These are phyloP conservation scores for Julus scandinavius DNA, from an alignment of 2,888 invertebrate genomes.

Conservation along the genomic window DNA sequence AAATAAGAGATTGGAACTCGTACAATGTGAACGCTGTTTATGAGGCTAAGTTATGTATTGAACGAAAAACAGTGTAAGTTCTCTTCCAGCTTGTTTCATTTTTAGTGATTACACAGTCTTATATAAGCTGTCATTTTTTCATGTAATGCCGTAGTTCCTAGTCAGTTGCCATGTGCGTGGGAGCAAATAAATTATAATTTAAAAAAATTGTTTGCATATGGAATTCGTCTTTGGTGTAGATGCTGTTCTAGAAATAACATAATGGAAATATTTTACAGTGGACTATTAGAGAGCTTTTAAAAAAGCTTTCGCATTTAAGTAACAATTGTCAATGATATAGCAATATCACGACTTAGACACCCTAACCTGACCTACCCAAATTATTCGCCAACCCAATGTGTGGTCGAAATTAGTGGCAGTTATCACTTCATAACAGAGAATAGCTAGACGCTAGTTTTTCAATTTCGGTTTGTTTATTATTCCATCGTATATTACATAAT, in stretches of 20 bases:
- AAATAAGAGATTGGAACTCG: not conserved
- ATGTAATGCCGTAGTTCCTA: constrained; percentile 55
- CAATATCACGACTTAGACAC: no score
- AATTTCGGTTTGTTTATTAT: no score
- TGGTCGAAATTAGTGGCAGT: no score
- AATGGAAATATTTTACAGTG: not conserved
- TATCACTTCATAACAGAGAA: no score
- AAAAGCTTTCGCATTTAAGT: not conserved
- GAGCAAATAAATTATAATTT: constrained; percentile 54
- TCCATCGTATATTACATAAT: no score
- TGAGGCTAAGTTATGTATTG: not conserved
- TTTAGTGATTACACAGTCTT: constrained; percentile 48
- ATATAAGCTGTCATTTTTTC: constrained; percentile 54
- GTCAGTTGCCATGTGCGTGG: constrained; percentile 56
- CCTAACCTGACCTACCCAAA: no score
- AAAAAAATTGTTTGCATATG: not conserved
- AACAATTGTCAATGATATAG: no score
- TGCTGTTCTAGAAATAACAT: not conserved
- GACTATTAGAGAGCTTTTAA: not conserved
- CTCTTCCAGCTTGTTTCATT: constrained; percentile 47
- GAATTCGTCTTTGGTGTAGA: not conserved
- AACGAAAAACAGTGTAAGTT: constrained; percentile 21
- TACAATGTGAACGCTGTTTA: constrained; percentile 20
- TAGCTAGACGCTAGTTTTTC: no score
- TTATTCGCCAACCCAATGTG: no score